Evolutionary conservation across 2,797 vertebrate genomes (phyloP).

Genomic region (Sciurus vulgaris): DNA sequence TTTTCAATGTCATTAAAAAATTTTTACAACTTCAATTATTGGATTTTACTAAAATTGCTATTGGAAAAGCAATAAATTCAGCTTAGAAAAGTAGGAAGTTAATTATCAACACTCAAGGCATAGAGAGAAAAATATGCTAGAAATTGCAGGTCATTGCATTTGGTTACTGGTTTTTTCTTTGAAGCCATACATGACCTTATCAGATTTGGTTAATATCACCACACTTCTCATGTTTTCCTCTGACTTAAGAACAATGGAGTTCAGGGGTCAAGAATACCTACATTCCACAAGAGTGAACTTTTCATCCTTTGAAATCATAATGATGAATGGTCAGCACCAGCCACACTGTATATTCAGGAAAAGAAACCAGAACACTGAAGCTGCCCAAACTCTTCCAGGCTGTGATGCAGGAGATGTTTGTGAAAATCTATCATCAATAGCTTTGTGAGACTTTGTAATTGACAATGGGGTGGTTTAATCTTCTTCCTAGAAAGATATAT

Average conservation of each 20-base stretch:
- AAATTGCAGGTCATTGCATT: constrained; percentile 51
- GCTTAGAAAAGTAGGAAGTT: constrained; percentile 78
- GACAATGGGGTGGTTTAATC: neutral
- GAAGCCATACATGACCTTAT: constrained; percentile 72
- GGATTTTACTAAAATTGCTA: constrained; percentile 77
- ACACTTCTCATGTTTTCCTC: constrained; percentile 54
- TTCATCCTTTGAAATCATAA: constrained; percentile 65
- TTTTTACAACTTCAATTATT: constrained; percentile 58
- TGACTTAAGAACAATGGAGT: constrained; percentile 59
- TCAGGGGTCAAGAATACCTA: constrained; percentile 78
- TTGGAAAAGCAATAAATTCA: constrained; percentile 73
- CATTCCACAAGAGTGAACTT: constrained; percentile 68
- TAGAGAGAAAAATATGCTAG: constrained; percentile 31
- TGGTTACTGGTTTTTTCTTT: constrained; percentile 66
- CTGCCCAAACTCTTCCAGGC: neutral
- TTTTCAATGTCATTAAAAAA: constrained; percentile 7
- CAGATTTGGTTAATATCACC: constrained; percentile 60
- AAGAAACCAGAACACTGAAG: constrained; percentile 36
- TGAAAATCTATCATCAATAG: constrained; percentile 19
- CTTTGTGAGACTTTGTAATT: constrained; percentile 22
- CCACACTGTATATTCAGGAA: neutral
- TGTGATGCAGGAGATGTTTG: neutral
- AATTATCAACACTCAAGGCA: constrained; percentile 85
- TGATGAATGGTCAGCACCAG: constrained; percentile 55
- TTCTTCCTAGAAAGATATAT: constrained; percentile 31